These are phyloP conservation scores for Notechis scutatus DNA, from an alignment of 2,113 vertebrate species.

Conservation along the genomic window DNA sequence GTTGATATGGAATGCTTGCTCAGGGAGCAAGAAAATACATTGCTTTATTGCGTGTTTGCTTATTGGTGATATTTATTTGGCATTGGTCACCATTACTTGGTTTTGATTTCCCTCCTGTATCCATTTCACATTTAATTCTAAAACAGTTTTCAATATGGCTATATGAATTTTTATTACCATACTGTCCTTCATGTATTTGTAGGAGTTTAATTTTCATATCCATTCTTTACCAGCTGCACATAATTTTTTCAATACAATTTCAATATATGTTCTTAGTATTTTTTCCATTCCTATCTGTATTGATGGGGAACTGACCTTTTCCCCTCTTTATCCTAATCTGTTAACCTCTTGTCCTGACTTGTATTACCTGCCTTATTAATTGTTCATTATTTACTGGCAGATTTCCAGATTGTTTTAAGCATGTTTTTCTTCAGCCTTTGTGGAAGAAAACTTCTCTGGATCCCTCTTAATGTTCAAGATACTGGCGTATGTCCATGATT, in stretches of 20 bases:
- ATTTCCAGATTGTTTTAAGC: neutral
- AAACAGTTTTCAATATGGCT: neutral
- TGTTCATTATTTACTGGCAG: neutral
- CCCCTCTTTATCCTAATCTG: neutral
- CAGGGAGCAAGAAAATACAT: neutral
- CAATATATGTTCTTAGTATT: neutral
- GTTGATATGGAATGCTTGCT: neutral
- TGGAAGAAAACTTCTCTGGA: neutral
- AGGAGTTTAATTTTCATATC: neutral
- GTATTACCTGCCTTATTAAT: neutral
- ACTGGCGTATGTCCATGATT: neutral
- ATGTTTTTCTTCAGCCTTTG: neutral
- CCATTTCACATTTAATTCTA: neutral
- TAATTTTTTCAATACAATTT: neutral
- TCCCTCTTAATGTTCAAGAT: neutral
- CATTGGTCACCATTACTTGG: neutral
- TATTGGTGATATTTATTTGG: neutral
- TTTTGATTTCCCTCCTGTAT: neutral
- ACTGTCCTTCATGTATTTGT: neutral
- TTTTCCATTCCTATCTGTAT: neutral
- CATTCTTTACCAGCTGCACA: neutral
- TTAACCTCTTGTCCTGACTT: neutral
- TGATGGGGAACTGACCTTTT: neutral
- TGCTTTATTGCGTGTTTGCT: neutral
- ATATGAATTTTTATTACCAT: neutral